Conservation (phyloP, 2,888 invertebrate species). For the Lasioglossum oenotherae region DNA sequence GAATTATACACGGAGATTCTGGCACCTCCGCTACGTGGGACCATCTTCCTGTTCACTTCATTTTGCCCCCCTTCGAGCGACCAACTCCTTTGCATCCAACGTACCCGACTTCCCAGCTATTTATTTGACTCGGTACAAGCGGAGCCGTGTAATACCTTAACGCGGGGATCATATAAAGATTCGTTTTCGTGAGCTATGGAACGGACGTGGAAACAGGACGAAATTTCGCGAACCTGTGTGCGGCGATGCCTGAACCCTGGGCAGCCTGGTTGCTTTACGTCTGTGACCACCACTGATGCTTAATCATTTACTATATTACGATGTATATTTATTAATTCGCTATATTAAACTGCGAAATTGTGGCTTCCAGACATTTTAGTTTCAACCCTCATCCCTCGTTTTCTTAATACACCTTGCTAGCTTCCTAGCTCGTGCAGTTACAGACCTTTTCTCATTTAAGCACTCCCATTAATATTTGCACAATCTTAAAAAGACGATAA, state of each 20-base stretch:
- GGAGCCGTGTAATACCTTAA: slow-evolving; percentile 40
- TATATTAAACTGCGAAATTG: not conserved
- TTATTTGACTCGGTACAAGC: slow-evolving; percentile 39
- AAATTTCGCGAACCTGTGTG: slow-evolving; percentile 9
- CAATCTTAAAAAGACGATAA: too few species aligned
- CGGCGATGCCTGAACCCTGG: not conserved
- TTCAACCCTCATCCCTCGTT: too few species aligned
- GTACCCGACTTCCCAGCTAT: slow-evolving; percentile 37
- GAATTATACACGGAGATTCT: slow-evolving; percentile 66
- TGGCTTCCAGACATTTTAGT: too few species aligned
- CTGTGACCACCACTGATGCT: not conserved
- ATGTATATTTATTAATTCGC: not conserved
- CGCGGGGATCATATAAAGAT: slow-evolving; percentile 17
- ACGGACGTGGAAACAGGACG: not conserved
- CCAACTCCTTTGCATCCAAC: slow-evolving; percentile 22
- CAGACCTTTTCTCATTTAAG: too few species aligned
- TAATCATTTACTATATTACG: not conserved
- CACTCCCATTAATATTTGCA: too few species aligned
- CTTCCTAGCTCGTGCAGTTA: too few species aligned
- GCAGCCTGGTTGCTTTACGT: not conserved
- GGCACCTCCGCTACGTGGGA: slow-evolving; percentile 50
- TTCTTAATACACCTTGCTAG: too few species aligned
- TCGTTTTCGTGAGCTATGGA: slow-evolving; percentile 41
- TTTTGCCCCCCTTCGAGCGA: slow-evolving; percentile 10
- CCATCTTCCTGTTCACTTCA: slow-evolving; percentile 19